Percentiles rank a stretch among this genome's conserved stretches.
phyloP scores from a whole-genome alignment of 2,113 vertebrate species.

The Neotragus moschatus region DNA sequence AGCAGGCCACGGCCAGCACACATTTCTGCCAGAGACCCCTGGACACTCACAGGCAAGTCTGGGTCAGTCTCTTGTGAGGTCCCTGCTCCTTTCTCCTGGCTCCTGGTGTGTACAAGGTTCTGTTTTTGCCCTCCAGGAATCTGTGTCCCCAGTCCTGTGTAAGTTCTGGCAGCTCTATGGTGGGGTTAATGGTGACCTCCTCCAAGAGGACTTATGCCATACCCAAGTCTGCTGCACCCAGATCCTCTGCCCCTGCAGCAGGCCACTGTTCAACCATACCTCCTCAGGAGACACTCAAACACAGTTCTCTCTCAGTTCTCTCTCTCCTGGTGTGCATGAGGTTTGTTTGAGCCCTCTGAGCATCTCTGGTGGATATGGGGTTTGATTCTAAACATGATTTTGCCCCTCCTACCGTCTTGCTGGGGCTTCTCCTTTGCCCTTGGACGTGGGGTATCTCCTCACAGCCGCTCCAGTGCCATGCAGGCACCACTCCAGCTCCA shows the following conservation, averaged over 20 bases:
- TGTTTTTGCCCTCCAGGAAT: neutral
- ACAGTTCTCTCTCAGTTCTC: neutral
- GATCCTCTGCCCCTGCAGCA: rapidly evolving
- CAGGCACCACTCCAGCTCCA: rapidly evolving
- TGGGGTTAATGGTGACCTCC: neutral
- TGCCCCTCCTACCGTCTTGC: neutral
- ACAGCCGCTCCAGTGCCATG: neutral
- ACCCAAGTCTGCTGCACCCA: neutral
- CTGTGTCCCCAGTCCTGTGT: neutral
- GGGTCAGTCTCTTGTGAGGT: neutral
- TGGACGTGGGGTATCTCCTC: neutral
- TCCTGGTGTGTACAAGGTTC: neutral
- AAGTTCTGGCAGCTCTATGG: rapidly evolving
- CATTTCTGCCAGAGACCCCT: neutral
- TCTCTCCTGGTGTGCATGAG: neutral
- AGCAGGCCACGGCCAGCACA: neutral
- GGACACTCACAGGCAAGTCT: neutral
- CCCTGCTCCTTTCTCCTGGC: neutral
- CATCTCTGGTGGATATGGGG: neutral
- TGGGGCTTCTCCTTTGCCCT: neutral
- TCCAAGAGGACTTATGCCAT: neutral
- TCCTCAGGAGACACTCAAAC: neutral
- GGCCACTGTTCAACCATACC: neutral
- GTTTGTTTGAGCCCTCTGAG: neutral
- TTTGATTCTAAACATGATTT: neutral